Percentiles rank a stretch among this genome's conserved stretches.
phyloP scores from a whole-genome alignment of 2,113 vertebrate species.

The Monarcha castaneiventris region DNA sequence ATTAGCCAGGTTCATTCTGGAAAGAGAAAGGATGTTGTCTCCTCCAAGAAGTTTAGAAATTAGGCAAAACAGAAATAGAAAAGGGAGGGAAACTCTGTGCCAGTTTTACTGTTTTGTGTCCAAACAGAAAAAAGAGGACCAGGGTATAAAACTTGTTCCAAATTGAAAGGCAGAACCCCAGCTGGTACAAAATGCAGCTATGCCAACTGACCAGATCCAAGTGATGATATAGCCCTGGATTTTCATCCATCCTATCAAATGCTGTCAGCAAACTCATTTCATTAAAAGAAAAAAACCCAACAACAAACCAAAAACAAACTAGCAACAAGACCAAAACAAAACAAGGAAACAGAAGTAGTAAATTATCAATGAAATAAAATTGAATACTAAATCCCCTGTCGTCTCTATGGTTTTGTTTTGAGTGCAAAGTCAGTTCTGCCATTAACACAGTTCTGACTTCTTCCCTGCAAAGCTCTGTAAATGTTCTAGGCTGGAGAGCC shows the following conservation, averaged over 20 bases:
- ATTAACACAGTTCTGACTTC: not conserved
- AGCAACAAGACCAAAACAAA: not conserved
- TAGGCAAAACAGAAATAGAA: not conserved
- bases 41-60: not conserved
- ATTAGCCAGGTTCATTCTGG: not conserved
- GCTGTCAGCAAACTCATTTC: not conserved
- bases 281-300: not conserved
- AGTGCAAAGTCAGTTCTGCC: not conserved
- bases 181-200: not conserved
- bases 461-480: not conserved
- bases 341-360: not conserved
- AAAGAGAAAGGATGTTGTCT: not conserved
- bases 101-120: not conserved
- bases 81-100: not conserved
- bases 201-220: not conserved
- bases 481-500: not conserved
- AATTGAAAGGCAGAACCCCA: slow-evolving; percentile 6
- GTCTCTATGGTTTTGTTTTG: not conserved
- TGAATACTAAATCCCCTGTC: not conserved
- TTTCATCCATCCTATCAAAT: not conserved
- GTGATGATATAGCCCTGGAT: not conserved
- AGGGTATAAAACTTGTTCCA: not conserved
- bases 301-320: not conserved
- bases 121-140: not conserved
- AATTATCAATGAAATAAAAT: not conserved